Percentiles rank a stretch among this genome's conserved stretches.
phyloP scores from a whole-genome alignment of 2,888 invertebrate species.

The Epicampocera succincta region DNA sequence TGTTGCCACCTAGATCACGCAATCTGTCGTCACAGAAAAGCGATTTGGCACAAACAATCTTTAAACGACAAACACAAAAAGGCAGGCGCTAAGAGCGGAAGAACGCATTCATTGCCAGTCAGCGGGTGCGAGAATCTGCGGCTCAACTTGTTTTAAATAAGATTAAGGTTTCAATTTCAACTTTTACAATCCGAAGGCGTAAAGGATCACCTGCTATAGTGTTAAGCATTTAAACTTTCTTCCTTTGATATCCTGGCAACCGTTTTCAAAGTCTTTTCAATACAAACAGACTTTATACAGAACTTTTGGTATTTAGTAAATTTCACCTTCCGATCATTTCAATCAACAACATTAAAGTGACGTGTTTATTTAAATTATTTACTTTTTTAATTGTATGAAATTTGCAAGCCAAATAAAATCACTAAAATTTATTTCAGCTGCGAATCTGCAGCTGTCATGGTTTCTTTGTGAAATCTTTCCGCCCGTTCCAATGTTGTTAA shows the following conservation, averaged over 20 bases:
- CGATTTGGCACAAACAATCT: too few relatives aligned
- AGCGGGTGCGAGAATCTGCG: too few relatives aligned
- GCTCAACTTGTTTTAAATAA: too few relatives aligned
- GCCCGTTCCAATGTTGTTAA: neutral
- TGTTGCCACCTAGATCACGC: too few relatives aligned
- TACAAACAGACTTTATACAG: conserved; percentile 13
- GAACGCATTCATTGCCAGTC: too few relatives aligned
- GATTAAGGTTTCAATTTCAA: too few relatives aligned
- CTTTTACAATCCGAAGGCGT: too few relatives aligned
- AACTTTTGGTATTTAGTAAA: conserved; percentile 11
- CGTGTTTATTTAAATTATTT: conserved; percentile 1
- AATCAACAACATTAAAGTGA: conserved; percentile 2
- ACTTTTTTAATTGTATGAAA: neutral
- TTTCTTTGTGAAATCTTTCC: neutral
- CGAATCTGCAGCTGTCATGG: neutral
- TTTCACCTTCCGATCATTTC: conserved; percentile 27
- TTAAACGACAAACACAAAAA: too few relatives aligned
- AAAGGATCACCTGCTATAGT: too few relatives aligned
- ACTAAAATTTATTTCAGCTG: conserved; percentile 16
- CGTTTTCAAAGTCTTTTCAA: neutral
- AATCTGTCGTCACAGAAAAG: too few relatives aligned
- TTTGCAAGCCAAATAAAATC: neutral
- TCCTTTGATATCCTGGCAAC: neutral
- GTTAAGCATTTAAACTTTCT: too few relatives aligned
- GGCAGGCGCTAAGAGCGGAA: too few relatives aligned